Percentiles rank a stretch among this genome's conserved stretches.
These are phyloP conservation scores for Chaitophorus viminalis DNA, from an alignment of 2,888 invertebrate species.

Conservation along the genomic window DNA sequence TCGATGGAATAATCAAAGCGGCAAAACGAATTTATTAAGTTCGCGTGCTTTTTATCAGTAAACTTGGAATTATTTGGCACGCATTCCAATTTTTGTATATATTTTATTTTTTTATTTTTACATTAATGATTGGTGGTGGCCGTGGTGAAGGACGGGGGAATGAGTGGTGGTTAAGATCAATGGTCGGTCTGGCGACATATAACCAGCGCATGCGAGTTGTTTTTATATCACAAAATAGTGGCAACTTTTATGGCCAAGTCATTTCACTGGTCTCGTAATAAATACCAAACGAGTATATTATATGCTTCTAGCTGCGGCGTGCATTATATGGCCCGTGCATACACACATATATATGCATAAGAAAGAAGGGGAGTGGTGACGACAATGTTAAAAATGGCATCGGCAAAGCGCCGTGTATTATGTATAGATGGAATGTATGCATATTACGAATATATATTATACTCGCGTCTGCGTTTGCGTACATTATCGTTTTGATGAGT, in stretches of 20 bases:
- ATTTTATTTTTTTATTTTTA: neutral
- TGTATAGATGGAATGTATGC: neutral
- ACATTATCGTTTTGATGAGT: too few species aligned
- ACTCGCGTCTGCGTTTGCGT: too few species aligned
- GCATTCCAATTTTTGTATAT: constrained; percentile 33
- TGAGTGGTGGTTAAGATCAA: constrained; percentile 39
- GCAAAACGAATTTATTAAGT: constrained; percentile 51
- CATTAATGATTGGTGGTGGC: neutral
- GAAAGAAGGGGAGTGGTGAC: neutral
- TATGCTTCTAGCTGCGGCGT: neutral
- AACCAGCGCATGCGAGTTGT: constrained; percentile 52
- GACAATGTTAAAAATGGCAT: neutral
- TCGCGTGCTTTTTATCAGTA: constrained; percentile 55
- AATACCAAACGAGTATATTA: constrained; percentile 29
- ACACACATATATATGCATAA: neutral
- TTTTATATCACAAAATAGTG: constrained; percentile 31
- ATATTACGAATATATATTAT: too few species aligned
- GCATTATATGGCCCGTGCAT: neutral
- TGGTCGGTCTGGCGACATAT: constrained; percentile 50
- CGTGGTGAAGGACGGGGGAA: neutral
- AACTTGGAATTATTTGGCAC: constrained; percentile 51
- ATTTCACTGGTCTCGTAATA: constrained; percentile 36
- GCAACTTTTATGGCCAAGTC: constrained; percentile 50
- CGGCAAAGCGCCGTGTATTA: neutral
- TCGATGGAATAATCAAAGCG: constrained; percentile 27